phyloP scores from a whole-genome alignment of 2,797 vertebrate genomes.

The Morelia viridis region DNA sequence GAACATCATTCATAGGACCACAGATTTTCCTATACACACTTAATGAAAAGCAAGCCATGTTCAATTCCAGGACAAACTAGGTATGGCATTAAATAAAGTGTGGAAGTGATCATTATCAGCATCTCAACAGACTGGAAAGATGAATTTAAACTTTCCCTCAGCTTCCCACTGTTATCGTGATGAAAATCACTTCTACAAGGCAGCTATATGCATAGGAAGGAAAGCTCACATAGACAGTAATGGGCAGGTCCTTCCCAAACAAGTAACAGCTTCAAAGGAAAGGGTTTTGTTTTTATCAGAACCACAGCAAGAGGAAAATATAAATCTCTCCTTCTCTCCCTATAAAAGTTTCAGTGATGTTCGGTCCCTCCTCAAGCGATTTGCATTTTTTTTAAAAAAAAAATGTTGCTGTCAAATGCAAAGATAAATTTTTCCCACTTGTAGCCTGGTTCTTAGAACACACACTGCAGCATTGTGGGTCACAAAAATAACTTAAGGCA shows the following conservation, averaged over 20 bases:
- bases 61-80: background rate
- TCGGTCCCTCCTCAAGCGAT: background rate
- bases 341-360: background rate
- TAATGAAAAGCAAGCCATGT: background rate
- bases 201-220: background rate
- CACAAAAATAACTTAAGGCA: background rate
- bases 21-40: background rate
- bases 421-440: background rate
- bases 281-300: background rate
- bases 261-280: background rate
- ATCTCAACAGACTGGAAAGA: background rate
- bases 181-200: background rate
- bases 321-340: background rate
- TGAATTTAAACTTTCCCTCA: background rate
- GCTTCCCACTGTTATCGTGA: background rate
- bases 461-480: background rate
- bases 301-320: background rate
- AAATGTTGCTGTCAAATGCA: background rate
- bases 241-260: background rate
- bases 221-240: background rate
- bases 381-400: background rate
- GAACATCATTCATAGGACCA: background rate
- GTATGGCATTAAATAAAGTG: background rate
- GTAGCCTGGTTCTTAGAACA: background rate
- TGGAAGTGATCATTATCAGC: background rate